phyloP scores from a whole-genome alignment of 1,140 invertebrate genomes.

The Argopecten irradians region DNA sequence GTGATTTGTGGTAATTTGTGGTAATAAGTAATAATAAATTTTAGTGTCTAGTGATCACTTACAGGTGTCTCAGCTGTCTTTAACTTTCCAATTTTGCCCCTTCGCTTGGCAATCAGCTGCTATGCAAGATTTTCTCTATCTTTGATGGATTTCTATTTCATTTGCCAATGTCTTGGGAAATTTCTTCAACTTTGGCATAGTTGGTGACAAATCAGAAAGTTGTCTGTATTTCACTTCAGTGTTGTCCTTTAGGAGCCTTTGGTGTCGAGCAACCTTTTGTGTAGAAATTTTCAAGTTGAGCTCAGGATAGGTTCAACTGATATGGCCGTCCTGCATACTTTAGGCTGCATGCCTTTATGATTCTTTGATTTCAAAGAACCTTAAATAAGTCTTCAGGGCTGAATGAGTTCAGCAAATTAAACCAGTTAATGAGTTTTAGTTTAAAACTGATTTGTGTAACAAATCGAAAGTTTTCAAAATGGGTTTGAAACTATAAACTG shows the following conservation, averaged over 20 bases:
- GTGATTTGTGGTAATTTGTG: too few relatives aligned
- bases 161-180: background rate
- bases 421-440: too few relatives aligned
- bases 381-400: too few relatives aligned
- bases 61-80: background rate
- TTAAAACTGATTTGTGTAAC: too few relatives aligned
- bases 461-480: too few relatives aligned
- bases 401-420: too few relatives aligned
- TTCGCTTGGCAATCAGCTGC: background rate
- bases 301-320: background rate
- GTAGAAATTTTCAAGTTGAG: background rate
- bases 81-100: background rate
- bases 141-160: background rate
- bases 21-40: too few relatives aligned
- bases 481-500: too few relatives aligned
- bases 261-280: background rate
- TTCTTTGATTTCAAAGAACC: too few relatives aligned
- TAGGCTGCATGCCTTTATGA: background rate
- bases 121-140: background rate
- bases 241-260: background rate
- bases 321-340: background rate
- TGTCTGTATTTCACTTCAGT: background rate
- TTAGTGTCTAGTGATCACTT: too few relatives aligned
- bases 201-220: background rate
- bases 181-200: conserved; percentile 14